Base-by-base conservation (phyloP, 2,113 vertebrate genomes). In the Triplophysa siluroides region DNA sequence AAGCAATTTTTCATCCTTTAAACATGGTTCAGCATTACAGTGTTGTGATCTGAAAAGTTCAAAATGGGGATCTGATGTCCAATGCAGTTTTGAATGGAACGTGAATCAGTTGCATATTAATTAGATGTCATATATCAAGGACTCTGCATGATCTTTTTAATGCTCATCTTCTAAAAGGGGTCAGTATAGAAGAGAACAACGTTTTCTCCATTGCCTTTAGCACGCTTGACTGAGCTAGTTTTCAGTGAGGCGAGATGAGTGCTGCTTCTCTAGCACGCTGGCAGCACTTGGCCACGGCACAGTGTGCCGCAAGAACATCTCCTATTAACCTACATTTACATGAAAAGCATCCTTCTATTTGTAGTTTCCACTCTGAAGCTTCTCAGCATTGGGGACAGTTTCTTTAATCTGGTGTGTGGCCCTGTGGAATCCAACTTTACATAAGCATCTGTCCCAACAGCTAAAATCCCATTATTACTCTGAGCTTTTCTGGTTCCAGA, bases 301-400 rank as follows among this genome's bases (percentile, higher is more conserved):
- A 73, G 65, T n/a, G 76, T 61, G 63, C 69, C 56, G 2, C 45
- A 76, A 78, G 81, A 85, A 87, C 80, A 85, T 88, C 86, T 88
- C 87, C 74, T 87, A 86, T 88, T 88, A 85, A 87, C 87, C 83
- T 84, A 87, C 78, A 88, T 89, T 80, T 12, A 67, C 68, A 56
- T 84, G 72, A 60, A 83, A 82, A 79, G 76, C 76, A 8, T 41
- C 13, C n/a, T 21, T 72, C 76, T 81, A 78, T 81, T 81, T 76
- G 33, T 23, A 70, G 78, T 60, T 52, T 69, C 64, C 23, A 79
- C 63, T 50, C 26, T 18, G 8, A 9, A 1, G 13, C 43, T 74
- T 21, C n/a, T 33, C 41, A 38, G 13, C 10, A 4, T 47, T 73
- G 24, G 33, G 47, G 69, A 83, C 21, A 56, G 19, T 70, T 81